Evolutionary conservation across 2,113 vertebrate genomes (phyloP).

Genomic region (Oryzias melastigma): DNA sequence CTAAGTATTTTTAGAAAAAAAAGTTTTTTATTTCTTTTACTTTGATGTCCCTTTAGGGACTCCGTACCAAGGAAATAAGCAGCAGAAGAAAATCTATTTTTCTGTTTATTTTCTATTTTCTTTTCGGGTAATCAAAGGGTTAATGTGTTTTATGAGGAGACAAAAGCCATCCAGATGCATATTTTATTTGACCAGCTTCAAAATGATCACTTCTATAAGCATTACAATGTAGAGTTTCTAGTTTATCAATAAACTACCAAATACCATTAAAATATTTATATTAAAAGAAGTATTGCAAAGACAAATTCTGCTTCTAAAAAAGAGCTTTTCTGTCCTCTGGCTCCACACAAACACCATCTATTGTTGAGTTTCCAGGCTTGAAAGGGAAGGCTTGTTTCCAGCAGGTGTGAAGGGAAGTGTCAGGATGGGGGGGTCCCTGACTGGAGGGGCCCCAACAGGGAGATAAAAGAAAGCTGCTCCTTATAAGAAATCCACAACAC

Average conservation of each 20-base stretch:
- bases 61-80: too few species aligned
- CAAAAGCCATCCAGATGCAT: constrained; percentile 15
- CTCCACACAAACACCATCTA: constrained; percentile 42
- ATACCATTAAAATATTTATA: constrained; percentile 72
- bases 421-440: constrained; percentile 73
- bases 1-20: too few species aligned
- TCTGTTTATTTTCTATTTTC: too few species aligned
- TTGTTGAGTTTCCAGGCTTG: constrained; percentile 29
- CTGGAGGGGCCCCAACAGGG: constrained; percentile 1
- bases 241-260: constrained; percentile 52
- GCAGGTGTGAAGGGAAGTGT: constrained; percentile 27
- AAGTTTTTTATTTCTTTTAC: too few species aligned
- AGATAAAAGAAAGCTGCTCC: constrained; percentile 12
- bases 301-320: constrained; percentile 42
- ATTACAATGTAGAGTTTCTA: constrained; percentile 49
- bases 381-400: constrained; percentile 17
- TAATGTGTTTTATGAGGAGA: too few species aligned
- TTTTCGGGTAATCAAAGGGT: too few species aligned
- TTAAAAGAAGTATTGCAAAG: constrained; percentile 50
- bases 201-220: constrained; percentile 52
- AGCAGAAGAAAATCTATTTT: too few species aligned
- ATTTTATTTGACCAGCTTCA: constrained; percentile 64
- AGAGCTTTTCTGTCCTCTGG: constrained; percentile 72
- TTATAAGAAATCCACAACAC: constrained; percentile 9
- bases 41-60: too few species aligned